phyloP scores from a whole-genome alignment of 1,140 invertebrate species.

The Zaprionus capensis region DNA sequence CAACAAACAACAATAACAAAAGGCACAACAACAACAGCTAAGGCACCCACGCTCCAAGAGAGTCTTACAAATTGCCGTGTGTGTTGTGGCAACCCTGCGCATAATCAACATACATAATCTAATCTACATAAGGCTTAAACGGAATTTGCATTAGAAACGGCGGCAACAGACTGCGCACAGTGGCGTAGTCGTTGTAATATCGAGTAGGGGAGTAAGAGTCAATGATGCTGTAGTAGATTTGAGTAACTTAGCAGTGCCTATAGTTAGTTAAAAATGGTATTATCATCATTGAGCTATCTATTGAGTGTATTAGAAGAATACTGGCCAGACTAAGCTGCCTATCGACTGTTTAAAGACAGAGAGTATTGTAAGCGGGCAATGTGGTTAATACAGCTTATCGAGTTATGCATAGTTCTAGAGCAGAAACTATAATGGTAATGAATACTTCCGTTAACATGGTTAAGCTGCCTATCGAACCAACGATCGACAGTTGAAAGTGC shows the following conservation, averaged over 20 bases:
- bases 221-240: not conserved
- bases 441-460: too few species aligned
- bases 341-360: too few species aligned
- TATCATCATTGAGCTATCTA: too few species aligned
- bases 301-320: too few species aligned
- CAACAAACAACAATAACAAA: constrained; percentile 8
- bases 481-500: not conserved
- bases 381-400: too few species aligned
- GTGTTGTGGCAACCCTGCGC: constrained; percentile 24
- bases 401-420: too few species aligned
- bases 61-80: constrained; percentile 30
- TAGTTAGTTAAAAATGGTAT: too few species aligned
- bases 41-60: constrained; percentile 9
- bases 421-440: too few species aligned
- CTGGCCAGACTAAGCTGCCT: too few species aligned
- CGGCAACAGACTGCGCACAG: not conserved
- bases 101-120: constrained; percentile 68
- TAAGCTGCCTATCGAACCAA: not conserved
- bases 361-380: too few species aligned
- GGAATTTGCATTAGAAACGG: constrained; percentile 56
- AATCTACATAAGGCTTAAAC: constrained; percentile 61
- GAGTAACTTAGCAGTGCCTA: too few species aligned
- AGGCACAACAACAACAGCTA: constrained; percentile 17
- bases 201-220: not conserved
- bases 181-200: constrained; percentile 13